phyloP scores from a whole-genome alignment of 2,797 vertebrate species.

The Dromococcyx pavoninus region DNA sequence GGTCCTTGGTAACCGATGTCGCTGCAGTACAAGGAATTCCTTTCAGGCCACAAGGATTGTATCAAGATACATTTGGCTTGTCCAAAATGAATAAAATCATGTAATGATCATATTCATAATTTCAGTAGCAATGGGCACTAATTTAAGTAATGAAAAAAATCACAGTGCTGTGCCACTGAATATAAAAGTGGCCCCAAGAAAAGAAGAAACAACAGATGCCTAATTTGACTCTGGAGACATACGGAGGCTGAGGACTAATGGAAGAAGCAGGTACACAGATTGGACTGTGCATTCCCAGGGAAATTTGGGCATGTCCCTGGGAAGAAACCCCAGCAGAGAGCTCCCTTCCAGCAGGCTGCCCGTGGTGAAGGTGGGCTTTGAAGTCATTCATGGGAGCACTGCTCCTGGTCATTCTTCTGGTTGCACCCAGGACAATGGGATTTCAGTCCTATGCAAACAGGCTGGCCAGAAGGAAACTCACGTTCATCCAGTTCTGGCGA shows the following conservation, averaged over 20 bases:
- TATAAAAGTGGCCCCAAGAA: not conserved
- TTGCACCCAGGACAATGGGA: not conserved
- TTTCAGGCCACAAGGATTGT: rapidly evolving
- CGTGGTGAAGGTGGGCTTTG: not conserved
- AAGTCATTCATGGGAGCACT: rapidly evolving
- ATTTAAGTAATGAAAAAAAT: not conserved
- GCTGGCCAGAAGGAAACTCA: not conserved
- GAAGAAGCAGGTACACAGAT: not conserved
- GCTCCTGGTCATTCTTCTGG: rapidly evolving
- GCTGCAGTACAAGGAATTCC: not conserved
- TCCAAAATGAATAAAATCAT: not conserved
- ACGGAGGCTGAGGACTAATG: not conserved
- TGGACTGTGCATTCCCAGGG: rapidly evolving
- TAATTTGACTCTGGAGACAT: not conserved
- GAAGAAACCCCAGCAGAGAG: rapidly evolving
- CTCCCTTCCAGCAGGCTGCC: not conserved
- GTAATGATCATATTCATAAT: too few relatives aligned
- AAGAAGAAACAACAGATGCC: not conserved
- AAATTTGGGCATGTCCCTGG: not conserved
- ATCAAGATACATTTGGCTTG: not conserved
- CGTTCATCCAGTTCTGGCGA: rapidly evolving
- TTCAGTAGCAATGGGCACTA: not conserved
- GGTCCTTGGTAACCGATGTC: rapidly evolving
- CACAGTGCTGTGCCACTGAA: not conserved
- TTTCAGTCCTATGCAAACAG: not conserved